phyloP scores from a whole-genome alignment of 2,797 vertebrate species.

The Arctocebus calabarensis region DNA sequence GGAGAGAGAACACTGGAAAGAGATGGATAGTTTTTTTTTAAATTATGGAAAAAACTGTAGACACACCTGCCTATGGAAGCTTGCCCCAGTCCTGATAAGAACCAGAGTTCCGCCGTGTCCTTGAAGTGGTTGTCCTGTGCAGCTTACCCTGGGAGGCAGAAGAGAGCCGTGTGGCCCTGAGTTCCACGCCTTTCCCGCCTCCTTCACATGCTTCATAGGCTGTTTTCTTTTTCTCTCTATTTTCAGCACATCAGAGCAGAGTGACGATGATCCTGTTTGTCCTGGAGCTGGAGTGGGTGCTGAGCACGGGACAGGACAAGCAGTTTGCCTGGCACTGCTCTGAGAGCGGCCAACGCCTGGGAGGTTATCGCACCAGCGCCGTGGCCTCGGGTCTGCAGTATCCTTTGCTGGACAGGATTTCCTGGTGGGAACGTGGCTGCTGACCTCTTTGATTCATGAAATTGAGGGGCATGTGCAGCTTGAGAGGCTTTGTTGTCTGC shows the following conservation, averaged over 20 bases:
- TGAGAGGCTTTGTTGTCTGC: slow-evolving; percentile 29
- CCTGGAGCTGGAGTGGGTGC: slow-evolving; percentile 98
- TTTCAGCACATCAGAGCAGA: slow-evolving; percentile 95
- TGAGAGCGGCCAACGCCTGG: slow-evolving; percentile 95
- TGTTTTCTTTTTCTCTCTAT: slow-evolving; percentile 75
- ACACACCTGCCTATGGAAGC: accelerated
- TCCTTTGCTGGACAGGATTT: slow-evolving; percentile 89
- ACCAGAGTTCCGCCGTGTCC: neutral
- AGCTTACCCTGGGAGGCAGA: accelerated
- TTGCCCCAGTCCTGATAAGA: accelerated
- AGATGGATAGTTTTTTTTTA: neutral
- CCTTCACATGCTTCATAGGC: neutral
- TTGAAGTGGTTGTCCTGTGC: neutral
- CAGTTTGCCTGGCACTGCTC: slow-evolving; percentile 98
- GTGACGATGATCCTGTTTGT: slow-evolving; percentile 97
- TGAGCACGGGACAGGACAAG: slow-evolving; percentile 97
- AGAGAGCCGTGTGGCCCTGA: neutral
- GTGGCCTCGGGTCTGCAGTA: slow-evolving; percentile 98
- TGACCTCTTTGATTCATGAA: slow-evolving; percentile 73
- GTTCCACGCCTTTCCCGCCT: neutral
- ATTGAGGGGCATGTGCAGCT: slow-evolving; percentile 69
- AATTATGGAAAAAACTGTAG: too few species aligned
- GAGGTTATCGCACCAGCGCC: slow-evolving; percentile 93
- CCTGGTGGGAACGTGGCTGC: slow-evolving; percentile 67
- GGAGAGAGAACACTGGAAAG: neutral